Percentiles rank a stretch among this genome's conserved stretches.
These are phyloP conservation scores for Tetranychus urticae DNA, from an alignment of 1,140 invertebrate genomes.

Conservation along the genomic window DNA sequence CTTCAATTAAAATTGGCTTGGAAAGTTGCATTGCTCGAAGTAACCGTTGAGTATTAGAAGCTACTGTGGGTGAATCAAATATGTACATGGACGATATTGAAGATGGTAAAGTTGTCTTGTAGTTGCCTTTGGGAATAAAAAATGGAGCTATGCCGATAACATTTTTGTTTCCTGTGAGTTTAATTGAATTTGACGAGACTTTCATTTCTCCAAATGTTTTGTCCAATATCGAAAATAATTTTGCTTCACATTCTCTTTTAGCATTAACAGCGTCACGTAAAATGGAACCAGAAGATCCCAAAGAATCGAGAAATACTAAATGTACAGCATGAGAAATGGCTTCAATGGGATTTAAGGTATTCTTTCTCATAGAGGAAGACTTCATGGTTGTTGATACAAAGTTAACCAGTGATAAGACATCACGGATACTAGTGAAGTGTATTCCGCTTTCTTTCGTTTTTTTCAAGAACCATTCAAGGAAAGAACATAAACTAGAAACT, in stretches of 20 bases:
- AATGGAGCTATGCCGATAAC: slow-evolving; percentile 22
- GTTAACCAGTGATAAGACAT: slow-evolving; percentile 71
- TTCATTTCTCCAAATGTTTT: neutral
- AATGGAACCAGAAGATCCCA: slow-evolving; percentile 31
- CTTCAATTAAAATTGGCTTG: slow-evolving; percentile 83
- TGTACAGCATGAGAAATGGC: slow-evolving; percentile 67
- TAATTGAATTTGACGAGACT: neutral
- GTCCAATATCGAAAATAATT: neutral
- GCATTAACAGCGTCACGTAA: neutral
- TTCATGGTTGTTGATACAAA: slow-evolving; percentile 49
- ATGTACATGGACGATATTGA: slow-evolving; percentile 15
- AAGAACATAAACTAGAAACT: slow-evolving; percentile 43
- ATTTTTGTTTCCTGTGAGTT: neutral
- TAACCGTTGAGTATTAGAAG: slow-evolving; percentile 53
- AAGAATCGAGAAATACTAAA: slow-evolving; percentile 68
- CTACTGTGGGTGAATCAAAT: slow-evolving; percentile 58
- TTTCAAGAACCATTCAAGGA: slow-evolving; percentile 47
- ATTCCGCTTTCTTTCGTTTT: slow-evolving; percentile 6
- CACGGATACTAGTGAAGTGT: slow-evolving; percentile 57
- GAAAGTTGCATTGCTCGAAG: slow-evolving; percentile 59
- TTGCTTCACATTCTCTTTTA: neutral
- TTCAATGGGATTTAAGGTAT: slow-evolving; percentile 18
- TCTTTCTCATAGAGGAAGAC: neutral
- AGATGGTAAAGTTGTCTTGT: neutral
- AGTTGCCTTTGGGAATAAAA: slow-evolving; percentile 18